Percentiles rank a stretch among this genome's conserved stretches.
phyloP scores from a whole-genome alignment of 1,140 invertebrate species.

The Drosophila baimaii region DNA sequence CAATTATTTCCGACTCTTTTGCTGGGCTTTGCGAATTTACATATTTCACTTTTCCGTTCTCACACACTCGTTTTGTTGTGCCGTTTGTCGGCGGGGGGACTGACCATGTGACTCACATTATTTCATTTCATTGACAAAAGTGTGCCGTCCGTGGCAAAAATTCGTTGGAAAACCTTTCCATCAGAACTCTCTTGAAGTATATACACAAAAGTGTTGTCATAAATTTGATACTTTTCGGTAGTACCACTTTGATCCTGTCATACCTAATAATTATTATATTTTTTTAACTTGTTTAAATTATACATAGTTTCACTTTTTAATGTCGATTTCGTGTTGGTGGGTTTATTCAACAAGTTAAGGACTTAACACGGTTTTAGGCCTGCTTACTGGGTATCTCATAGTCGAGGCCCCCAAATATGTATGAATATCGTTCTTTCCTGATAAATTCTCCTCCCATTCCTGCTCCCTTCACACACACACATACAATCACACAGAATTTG shows the following conservation, averaged over 20 bases:
- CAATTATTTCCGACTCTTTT: neutral
- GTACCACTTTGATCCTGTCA: too few relatives aligned
- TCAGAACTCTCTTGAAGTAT: neutral
- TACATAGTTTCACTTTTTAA: neutral
- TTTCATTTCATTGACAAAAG: constrained; percentile 50
- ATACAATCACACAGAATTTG: constrained; percentile 20
- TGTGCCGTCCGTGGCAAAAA: constrained; percentile 19
- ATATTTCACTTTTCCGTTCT: constrained; percentile 42
- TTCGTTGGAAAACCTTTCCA: constrained; percentile 8
- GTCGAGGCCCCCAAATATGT: neutral
- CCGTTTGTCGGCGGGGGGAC: constrained; percentile 21
- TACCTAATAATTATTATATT: too few relatives aligned
- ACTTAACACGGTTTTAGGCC: too few relatives aligned
- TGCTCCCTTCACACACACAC: neutral
- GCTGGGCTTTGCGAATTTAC: constrained; percentile 37
- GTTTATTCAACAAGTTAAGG: too few relatives aligned
- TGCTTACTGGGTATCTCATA: neutral
- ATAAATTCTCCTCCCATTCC: constrained; percentile 11
- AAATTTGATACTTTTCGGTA: too few relatives aligned
- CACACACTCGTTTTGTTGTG: constrained; percentile 50
- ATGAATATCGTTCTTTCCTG: neutral
- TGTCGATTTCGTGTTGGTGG: neutral
- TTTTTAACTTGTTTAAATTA: too few relatives aligned
- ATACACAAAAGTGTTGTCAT: neutral
- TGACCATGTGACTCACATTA: constrained; percentile 53